Evolutionary conservation across 2,113 vertebrate species (phyloP).

Genomic region (Triplophysa tibetana): DNA sequence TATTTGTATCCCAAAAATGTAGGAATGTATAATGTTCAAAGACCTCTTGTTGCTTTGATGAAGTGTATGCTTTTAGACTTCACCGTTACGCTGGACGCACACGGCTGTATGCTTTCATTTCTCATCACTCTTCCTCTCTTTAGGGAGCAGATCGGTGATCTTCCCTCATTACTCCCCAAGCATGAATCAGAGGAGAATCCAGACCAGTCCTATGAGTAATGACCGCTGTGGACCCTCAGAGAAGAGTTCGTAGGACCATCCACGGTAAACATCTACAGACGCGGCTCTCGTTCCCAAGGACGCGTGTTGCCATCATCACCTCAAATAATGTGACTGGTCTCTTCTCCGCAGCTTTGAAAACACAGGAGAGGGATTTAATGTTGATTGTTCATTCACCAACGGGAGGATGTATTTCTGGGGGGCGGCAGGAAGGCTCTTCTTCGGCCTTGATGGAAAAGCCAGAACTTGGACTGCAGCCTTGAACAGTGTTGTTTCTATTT

Average conservation of each 20-base stretch:
- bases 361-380: conserved; percentile 50
- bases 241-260: conserved; percentile 77
- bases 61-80: no score
- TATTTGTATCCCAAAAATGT: no score
- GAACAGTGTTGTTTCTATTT: conserved; percentile 48
- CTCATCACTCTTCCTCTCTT: conserved; percentile 34
- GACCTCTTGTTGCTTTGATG: no score
- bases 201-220: conserved; percentile 70
- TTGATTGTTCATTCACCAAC: conserved; percentile 42
- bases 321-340: background rate
- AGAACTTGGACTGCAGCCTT: conserved; percentile 19
- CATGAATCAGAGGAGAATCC: conserved; percentile 79
- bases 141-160: conserved; percentile 81
- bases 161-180: conserved; percentile 76
- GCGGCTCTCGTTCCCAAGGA: background rate
- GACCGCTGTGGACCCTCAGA: conserved; percentile 80
- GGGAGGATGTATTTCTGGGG: conserved; percentile 20
- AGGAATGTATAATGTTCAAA: no score
- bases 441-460: conserved; percentile 14
- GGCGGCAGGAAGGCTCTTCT: background rate
- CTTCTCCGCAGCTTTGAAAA: conserved; percentile 51
- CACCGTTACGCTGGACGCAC: no score
- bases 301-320: background rate
- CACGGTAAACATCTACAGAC: conserved; percentile 36
- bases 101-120: conserved; percentile 48